phyloP scores from a whole-genome alignment of 2,113 vertebrate species.

The Dolichotis patagonum region DNA sequence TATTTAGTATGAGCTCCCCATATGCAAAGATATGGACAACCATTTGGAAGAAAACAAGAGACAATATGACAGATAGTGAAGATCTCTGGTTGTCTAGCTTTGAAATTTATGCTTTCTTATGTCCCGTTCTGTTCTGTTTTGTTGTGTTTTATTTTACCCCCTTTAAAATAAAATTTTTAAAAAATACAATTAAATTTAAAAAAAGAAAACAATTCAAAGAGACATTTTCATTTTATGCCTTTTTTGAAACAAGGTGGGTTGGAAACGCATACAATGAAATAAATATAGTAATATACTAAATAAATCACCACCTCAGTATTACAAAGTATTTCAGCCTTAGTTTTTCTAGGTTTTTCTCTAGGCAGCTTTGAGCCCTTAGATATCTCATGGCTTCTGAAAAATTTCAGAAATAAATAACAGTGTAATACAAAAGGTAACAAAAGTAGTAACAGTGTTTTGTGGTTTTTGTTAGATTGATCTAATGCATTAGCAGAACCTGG shows the following conservation, averaged over 20 bases:
- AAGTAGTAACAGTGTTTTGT: neutral
- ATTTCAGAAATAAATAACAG: neutral
- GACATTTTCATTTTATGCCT: too few relatives aligned
- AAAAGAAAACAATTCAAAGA: neutral
- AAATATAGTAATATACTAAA: neutral
- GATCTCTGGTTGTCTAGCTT: too few relatives aligned
- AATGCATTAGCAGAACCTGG: neutral
- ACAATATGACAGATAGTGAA: too few relatives aligned
- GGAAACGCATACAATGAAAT: neutral
- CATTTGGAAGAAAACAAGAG: too few relatives aligned
- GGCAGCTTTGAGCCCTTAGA: slow-evolving; percentile 3
- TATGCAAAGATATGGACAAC: too few relatives aligned
- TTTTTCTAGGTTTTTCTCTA: neutral
- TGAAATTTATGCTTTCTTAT: too few relatives aligned
- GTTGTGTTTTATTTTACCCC: too few relatives aligned
- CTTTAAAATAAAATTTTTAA: too few relatives aligned
- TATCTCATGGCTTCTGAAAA: slow-evolving; percentile 2
- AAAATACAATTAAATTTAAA: too few relatives aligned
- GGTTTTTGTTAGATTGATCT: neutral
- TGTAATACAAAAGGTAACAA: neutral
- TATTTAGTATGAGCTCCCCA: too few relatives aligned
- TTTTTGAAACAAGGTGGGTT: neutral
- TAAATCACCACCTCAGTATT: neutral
- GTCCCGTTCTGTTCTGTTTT: too few relatives aligned
- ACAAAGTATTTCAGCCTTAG: neutral